Evolutionary conservation across 2,888 invertebrate genomes (phyloP).

Genomic region (Megaustenia siamemsis): DNA sequence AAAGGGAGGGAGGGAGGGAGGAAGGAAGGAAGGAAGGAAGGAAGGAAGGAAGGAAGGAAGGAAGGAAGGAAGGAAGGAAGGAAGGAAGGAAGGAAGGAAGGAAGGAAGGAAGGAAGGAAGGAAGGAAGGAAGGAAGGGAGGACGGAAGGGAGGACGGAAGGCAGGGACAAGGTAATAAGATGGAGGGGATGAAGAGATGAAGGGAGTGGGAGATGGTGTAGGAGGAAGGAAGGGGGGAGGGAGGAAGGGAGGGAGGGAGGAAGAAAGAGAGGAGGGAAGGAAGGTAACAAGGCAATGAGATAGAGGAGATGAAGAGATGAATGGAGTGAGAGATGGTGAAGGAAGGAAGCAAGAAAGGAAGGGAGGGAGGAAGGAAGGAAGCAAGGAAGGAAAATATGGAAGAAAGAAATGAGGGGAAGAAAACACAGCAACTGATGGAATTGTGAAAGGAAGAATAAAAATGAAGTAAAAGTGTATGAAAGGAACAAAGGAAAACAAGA

Average conservation of each 20-base stretch:
- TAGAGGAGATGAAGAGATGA: slow-evolving; percentile 3
- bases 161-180: not conserved
- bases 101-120: no score
- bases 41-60: not conserved
- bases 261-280: not conserved
- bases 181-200: no score
- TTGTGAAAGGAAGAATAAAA: no score
- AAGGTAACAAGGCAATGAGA: not conserved
- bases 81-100: not conserved
- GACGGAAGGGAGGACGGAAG: no score
- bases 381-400: no score
- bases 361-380: no score
- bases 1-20: not conserved
- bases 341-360: no score
- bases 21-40: not conserved
- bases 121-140: no score
- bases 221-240: no score
- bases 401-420: not conserved
- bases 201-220: no score
- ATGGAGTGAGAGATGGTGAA: not conserved
- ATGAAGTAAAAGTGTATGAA: no score
- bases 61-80: not conserved
- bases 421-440: not conserved
- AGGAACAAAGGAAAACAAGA: no score
- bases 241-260: not conserved